Evolutionary conservation across 1,140 invertebrate species (phyloP), one percentile per base, ranked within the genome.

Genomic region (Scaptodrosophila lebanonensis): DNA sequence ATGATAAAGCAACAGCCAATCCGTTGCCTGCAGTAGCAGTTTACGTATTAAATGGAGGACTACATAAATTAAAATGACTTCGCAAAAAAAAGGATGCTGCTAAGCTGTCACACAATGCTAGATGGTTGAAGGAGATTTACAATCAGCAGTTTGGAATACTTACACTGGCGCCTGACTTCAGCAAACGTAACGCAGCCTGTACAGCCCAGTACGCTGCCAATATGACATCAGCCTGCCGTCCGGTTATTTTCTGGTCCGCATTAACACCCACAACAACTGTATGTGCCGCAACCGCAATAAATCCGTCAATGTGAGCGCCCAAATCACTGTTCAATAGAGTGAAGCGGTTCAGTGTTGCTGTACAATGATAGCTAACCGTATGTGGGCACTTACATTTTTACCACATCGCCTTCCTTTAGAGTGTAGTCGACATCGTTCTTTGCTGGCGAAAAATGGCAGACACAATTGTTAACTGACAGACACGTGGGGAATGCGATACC

Each of bases 401-500:
- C 97, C 70, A 99, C 89, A 90, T 99, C 98, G 29, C 95, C 97
- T 82, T 95, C 92, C 87, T 97, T 95, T 11, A 99, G 87, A 45
- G 91, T 89, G 60, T 95, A 92, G 88, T 98, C 96, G 35, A 93
- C 89, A 89, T 99, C 98, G 88, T 93, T 97, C 60, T 93, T 93
- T 42, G 98, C 91, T 11, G 98, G 98, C 35, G 97, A 99, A 87
- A 95, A 99, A 87, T 99, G 98, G 87, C 98, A 99, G 86, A 99
- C 98, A 89, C 97, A 98, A 88, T 99, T 99, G 88, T 99, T 99
- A 6, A 99, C 94, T 15, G 98, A 99, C 54, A 99, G 91, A 90
- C 98, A 99, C 25, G 97, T 99, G 29, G 98, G 98, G 88, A 99
- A 99, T 29, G 98, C 98, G 84, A 99, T 98, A 84, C 97, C 96